Conservation (phyloP, 2,113 vertebrate species). For the Cacatua alba region DNA sequence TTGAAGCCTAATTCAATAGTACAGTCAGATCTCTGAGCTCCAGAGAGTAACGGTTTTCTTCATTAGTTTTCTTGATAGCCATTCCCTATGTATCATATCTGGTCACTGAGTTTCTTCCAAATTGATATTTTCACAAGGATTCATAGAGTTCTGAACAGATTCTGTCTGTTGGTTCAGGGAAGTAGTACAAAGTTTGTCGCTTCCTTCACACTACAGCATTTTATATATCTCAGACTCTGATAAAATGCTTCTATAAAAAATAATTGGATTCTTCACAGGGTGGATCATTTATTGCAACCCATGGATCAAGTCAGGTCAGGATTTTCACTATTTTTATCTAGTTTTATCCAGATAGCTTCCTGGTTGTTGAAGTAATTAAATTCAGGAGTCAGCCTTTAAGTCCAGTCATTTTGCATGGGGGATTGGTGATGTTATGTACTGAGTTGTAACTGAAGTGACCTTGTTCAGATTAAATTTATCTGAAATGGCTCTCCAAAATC, state of each 20-base stretch:
- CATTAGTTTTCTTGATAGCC: not conserved
- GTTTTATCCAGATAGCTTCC: not conserved
- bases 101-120: not conserved
- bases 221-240: not conserved
- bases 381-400: not conserved
- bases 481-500: not conserved
- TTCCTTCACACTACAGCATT: not conserved
- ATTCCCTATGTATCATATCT: not conserved
- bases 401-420: not conserved
- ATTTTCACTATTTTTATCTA: not conserved
- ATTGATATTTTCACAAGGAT: not conserved
- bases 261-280: conserved; percentile 28
- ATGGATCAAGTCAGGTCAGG: conserved; percentile 53
- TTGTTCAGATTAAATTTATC: not conserved
- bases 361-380: not conserved
- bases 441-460: not conserved
- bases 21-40: not conserved
- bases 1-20: not conserved
- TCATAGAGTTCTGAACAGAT: not conserved
- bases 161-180: not conserved
- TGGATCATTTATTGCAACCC: conserved; percentile 39
- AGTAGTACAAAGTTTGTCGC: not conserved
- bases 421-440: not conserved
- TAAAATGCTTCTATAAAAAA: not conserved
- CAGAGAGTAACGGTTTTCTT: not conserved